Base-by-base conservation (phyloP, 2,888 invertebrate genomes). In the Ornithoptera priamus region DNA sequence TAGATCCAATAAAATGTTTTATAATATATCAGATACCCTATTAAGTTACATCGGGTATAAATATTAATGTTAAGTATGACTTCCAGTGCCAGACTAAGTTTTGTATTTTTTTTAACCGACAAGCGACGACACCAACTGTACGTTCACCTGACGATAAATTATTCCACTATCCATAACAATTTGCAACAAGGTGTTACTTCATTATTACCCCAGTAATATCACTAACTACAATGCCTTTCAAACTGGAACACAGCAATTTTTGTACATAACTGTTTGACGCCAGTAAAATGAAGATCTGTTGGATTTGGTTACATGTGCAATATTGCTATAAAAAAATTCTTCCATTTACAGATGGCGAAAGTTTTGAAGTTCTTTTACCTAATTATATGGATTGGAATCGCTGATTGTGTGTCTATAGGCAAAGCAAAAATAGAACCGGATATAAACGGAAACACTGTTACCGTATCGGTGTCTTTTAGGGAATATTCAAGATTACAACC, bases 331-430 rank as follows among this genome's bases (percentile, higher is more conserved):
- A 53, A 53, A n/a, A 18, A 6, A n/a, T n/a, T n/a, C 18, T 59
- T 12, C 17, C 12, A 22, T 62, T 62, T 20, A 42, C 62, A 62
- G 62, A 62, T 62, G 62, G 20, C 20, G 62, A 62, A 15, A 20
- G 12, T 42, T 15, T 6, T 42, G 8, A 22, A 62, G 12, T 20
- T 46, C 10, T 22, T 62, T 20, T 42, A 1, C 18, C 39, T 62
- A 22, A 12, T 42, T 39, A 22, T 42, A n/a, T 62, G 39, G 39
- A 15, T 62, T 20, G 62, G 18, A 42, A 22, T 15, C 20, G 12
- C 20, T 42, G 36, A 46, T 20, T 42, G 62, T 39, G 20, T 6
- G 6, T 22, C 62, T 15, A 5, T 3, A 53, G 50, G 17, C 15
- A 17, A 7, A 15, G 22, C 2, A 24, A 58, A 20, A 17, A 36